Conservation (phyloP, 2,113 vertebrate species). For the Saccopteryx bilineata region DNA sequence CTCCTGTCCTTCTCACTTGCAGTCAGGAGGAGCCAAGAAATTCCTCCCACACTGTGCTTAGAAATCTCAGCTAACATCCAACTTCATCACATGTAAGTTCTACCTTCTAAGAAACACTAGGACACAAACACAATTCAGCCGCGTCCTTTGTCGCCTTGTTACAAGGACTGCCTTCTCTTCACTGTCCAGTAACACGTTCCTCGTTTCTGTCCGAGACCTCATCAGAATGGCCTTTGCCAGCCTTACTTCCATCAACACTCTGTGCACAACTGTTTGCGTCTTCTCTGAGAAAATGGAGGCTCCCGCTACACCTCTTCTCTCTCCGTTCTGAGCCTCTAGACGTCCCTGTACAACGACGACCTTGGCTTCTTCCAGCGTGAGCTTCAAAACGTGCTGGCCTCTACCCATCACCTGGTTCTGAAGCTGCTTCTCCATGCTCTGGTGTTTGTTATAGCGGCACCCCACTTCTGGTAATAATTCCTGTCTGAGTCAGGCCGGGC, state of each 20-base stretch:
- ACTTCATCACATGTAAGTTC: not conserved
- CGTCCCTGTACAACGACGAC: not conserved
- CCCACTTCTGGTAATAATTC: not conserved
- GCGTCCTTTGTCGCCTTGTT: not conserved
- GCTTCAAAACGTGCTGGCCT: not conserved
- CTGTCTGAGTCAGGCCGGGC: not conserved
- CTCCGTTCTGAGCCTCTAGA: not conserved
- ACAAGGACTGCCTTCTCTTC: not conserved
- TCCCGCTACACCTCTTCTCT: not conserved
- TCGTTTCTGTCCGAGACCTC: not conserved
- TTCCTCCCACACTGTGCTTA: not conserved
- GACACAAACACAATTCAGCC: not conserved
- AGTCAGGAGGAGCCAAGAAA: not conserved
- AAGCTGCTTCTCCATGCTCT: not conserved
- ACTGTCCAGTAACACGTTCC: not conserved
- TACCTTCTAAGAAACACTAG: not conserved
- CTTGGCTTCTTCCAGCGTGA: no score
- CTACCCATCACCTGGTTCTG: not conserved
- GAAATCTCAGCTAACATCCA: not conserved
- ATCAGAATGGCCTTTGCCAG: not conserved
- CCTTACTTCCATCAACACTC: not conserved
- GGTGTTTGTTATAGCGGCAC: not conserved
- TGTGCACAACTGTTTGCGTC: not conserved
- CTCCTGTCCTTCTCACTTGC: not conserved
- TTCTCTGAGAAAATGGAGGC: not conserved